phyloP scores from a whole-genome alignment of 35 echinoderm and acorn worm species.

The Strongylocentrotus purpuratus region DNA sequence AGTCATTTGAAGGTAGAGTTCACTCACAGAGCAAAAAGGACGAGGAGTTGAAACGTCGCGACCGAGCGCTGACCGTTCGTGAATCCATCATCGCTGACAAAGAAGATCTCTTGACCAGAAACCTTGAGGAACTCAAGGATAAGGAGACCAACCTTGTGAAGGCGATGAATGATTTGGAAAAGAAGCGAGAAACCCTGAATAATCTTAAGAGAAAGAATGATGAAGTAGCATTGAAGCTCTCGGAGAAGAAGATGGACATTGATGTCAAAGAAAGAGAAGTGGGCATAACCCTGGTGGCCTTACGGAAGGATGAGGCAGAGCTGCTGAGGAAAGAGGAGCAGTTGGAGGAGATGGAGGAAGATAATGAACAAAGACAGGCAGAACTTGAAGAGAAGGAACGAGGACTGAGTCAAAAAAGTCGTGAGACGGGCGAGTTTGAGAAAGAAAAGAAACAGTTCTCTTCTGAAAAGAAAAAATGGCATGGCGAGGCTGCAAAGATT shows the following conservation, averaged over 20 bases:
- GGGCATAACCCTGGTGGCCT: neutral
- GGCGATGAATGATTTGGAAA: neutral
- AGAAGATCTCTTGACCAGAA: constrained; percentile 22
- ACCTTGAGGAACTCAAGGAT: constrained; percentile 5
- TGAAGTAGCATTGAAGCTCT: constrained; percentile 8
- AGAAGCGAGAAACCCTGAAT: neutral
- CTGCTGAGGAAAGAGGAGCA: constrained; percentile 20
- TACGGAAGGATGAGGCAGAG: constrained; percentile 8
- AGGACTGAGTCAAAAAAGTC: constrained; percentile 27
- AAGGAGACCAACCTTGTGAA: neutral
- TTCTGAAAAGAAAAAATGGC: constrained; percentile 16
- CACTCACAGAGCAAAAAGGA: constrained; percentile 1
- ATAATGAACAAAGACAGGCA: constrained; percentile 27
- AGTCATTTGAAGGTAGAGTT: neutral
- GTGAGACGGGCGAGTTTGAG: constrained; percentile 20
- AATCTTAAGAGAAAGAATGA: constrained; percentile 15
- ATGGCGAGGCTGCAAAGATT: constrained; percentile 33
- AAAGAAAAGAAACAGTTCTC: constrained; percentile 19
- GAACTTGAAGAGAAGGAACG: constrained; percentile 23
- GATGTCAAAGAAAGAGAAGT: constrained; percentile 39
- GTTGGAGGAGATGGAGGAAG: constrained; percentile 29
- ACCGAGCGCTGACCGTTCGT: constrained; percentile 26
- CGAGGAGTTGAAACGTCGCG: constrained; percentile 38
- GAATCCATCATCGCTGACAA: constrained; percentile 39
- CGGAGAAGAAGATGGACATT: neutral